Evolutionary conservation across 2,888 invertebrate species (phyloP).

Genomic region (Aphodius sticticus): DNA sequence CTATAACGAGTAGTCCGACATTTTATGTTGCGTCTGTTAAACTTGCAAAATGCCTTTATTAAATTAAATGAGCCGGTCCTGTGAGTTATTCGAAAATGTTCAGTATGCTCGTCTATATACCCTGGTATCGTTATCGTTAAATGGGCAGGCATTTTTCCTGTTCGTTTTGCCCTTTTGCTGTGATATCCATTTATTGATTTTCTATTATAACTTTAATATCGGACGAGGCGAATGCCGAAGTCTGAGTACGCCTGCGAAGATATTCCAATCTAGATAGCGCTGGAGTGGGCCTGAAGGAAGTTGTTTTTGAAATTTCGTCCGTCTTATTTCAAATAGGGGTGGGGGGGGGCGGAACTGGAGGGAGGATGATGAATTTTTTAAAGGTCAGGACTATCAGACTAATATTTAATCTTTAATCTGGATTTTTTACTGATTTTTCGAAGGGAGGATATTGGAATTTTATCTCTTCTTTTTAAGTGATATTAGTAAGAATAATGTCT

Average conservation of each 20-base stretch:
- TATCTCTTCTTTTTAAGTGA: too few species aligned
- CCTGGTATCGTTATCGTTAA: background rate
- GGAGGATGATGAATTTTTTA: too few species aligned
- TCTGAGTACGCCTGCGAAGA: background rate
- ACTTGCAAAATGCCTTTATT: background rate
- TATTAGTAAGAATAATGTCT: too few species aligned
- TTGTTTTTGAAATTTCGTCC: background rate
- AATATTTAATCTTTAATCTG: too few species aligned
- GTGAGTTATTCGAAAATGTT: background rate
- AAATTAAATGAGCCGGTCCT: background rate
- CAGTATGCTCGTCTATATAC: background rate
- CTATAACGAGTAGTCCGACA: background rate
- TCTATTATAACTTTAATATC: constrained; percentile 4
- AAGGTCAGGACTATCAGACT: too few species aligned
- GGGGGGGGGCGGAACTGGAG: too few species aligned
- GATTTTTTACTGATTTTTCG: too few species aligned
- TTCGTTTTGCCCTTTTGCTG: background rate
- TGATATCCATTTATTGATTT: background rate
- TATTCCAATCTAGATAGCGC: background rate
- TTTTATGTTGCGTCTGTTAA: background rate
- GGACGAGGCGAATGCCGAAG: background rate
- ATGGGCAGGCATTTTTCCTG: background rate
- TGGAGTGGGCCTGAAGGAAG: background rate
- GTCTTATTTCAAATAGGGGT: background rate
- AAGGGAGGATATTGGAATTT: too few species aligned